phyloP scores from a whole-genome alignment of 2,888 invertebrate species.

The Chirona hameri region DNA sequence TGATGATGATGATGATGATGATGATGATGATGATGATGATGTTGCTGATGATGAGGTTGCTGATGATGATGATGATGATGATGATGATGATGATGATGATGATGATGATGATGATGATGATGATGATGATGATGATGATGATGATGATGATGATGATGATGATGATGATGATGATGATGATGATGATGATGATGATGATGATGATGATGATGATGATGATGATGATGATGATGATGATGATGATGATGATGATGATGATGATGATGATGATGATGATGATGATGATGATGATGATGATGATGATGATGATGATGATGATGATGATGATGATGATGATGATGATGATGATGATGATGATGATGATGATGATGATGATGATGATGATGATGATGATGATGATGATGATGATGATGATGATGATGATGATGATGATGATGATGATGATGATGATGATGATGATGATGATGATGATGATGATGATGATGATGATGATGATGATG shows the following conservation, averaged over 20 bases:
- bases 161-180: constrained; percentile 22
- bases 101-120: constrained; percentile 22
- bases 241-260: constrained; percentile 22
- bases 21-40: too few species aligned
- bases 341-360: constrained; percentile 22
- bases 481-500: constrained; percentile 22
- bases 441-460: constrained; percentile 22
- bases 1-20: constrained; percentile 22
- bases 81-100: too few species aligned
- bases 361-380: constrained; percentile 22
- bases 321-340: constrained; percentile 22
- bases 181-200: constrained; percentile 22
- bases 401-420: constrained; percentile 22
- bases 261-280: constrained; percentile 22
- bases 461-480: constrained; percentile 22
- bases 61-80: too few species aligned
- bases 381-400: constrained; percentile 22
- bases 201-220: constrained; percentile 22
- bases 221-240: constrained; percentile 22
- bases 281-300: constrained; percentile 22
- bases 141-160: constrained; percentile 22
- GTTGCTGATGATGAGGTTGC: too few species aligned
- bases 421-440: constrained; percentile 22
- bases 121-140: constrained; percentile 22
- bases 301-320: constrained; percentile 22